Percentiles rank a stretch among this genome's conserved stretches.
phyloP scores from a whole-genome alignment of 2,888 invertebrate species.

The Leptopilina myrica region DNA sequence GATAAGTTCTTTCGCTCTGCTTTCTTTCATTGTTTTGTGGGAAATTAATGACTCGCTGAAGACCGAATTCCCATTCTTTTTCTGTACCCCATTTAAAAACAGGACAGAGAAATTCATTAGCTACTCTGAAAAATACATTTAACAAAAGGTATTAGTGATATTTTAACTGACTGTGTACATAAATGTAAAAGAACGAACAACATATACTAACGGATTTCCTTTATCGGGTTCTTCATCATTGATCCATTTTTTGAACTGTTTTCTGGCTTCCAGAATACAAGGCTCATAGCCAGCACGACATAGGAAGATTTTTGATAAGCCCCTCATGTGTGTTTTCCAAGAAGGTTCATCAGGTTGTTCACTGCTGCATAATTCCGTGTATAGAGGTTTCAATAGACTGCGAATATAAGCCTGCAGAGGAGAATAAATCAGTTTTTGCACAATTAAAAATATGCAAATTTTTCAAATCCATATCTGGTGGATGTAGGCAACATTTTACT shows the following conservation, averaged over 20 bases:
- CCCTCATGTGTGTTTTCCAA: constrained; percentile 83
- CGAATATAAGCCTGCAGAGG: constrained; percentile 82
- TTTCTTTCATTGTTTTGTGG: constrained; percentile 81
- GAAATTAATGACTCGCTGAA: constrained; percentile 86
- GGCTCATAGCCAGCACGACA: constrained; percentile 87
- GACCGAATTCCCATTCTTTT: constrained; percentile 90
- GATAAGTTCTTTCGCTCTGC: constrained; percentile 86
- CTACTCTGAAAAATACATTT: constrained; percentile 79
- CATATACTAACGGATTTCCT: constrained; percentile 85
- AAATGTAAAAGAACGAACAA: neutral
- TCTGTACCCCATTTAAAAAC: constrained; percentile 89
- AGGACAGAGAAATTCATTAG: constrained; percentile 87
- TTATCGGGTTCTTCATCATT: constrained; percentile 85
- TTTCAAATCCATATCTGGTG: no score
- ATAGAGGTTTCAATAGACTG: constrained; percentile 83
- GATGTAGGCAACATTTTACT: no score
- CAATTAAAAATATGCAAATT: no score
- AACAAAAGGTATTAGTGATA: no score
- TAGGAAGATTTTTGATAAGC: constrained; percentile 84
- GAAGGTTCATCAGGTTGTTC: constrained; percentile 80
- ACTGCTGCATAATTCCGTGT: constrained; percentile 82
- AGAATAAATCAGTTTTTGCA: neutral
- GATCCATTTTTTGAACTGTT: constrained; percentile 87
- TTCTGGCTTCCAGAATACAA: constrained; percentile 86
- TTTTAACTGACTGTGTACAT: no score